phyloP scores from a whole-genome alignment of 2,113 vertebrate species.

The Picathartes gymnocephalus region DNA sequence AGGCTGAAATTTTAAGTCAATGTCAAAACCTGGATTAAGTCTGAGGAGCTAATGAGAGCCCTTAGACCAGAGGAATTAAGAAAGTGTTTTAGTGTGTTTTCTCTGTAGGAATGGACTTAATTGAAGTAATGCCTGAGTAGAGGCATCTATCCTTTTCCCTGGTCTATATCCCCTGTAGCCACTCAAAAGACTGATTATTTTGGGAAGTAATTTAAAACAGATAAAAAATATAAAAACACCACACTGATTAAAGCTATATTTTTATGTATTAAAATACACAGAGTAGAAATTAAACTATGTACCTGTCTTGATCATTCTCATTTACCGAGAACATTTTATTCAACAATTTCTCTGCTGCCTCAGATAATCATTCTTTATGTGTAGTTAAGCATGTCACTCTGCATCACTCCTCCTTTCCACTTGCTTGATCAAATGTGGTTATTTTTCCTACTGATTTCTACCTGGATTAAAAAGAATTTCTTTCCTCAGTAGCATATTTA shows the following conservation, averaged over 20 bases:
- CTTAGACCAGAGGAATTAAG: constrained; percentile 23
- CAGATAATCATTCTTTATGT: background rate
- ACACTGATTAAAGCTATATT: background rate
- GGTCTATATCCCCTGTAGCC: background rate
- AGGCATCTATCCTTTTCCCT: background rate
- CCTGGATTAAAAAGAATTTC: background rate
- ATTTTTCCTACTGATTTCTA: background rate
- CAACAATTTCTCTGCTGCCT: background rate
- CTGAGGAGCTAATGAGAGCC: background rate
- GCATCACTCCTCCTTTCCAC: background rate
- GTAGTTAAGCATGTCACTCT: background rate
- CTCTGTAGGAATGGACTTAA: background rate
- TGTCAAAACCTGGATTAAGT: background rate
- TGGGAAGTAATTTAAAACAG: constrained; percentile 45
- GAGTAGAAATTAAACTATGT: background rate
- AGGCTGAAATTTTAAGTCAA: background rate
- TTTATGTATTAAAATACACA: background rate
- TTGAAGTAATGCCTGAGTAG: background rate
- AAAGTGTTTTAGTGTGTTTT: background rate
- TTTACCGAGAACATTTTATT: background rate
- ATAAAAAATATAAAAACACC: background rate
- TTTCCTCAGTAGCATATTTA: background rate
- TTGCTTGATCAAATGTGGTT: background rate
- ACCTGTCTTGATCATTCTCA: background rate
- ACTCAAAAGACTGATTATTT: background rate